A percentile compares a stretch with the other conserved stretches of the same genome.
phyloP scores from a whole-genome alignment of 2,113 vertebrate genomes.

The Anthoscopus minutus region DNA sequence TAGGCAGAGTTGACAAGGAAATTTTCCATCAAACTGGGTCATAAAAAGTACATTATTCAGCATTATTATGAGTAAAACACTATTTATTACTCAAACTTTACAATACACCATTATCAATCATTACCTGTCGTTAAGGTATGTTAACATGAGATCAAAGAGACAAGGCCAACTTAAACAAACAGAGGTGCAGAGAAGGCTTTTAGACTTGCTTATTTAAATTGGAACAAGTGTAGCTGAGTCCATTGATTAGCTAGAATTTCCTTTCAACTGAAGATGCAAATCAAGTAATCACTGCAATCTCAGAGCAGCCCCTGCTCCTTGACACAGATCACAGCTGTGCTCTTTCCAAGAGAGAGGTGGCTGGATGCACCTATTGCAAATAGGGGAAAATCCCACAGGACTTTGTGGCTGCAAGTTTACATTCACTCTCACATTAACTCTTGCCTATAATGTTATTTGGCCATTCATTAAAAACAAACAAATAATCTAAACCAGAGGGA shows the following conservation, averaged over 20 bases:
- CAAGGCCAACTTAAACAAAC: constrained; percentile 78
- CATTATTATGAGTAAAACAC: constrained; percentile 81
- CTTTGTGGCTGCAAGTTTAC: constrained; percentile 12
- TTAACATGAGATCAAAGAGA: constrained; percentile 81
- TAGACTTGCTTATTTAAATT: constrained; percentile 62
- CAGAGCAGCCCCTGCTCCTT: not conserved
- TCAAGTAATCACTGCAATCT: not conserved
- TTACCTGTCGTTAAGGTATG: constrained; percentile 85
- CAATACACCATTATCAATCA: constrained; percentile 81
- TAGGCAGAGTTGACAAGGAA: constrained; percentile 78
- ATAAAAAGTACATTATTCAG: constrained; percentile 88
- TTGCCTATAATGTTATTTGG: not conserved
- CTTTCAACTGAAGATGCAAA: constrained; percentile 65
- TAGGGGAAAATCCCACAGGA: not conserved
- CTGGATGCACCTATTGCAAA: not conserved
- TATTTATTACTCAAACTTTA: constrained; percentile 83
- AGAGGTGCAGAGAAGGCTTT: constrained; percentile 63
- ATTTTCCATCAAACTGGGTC: constrained; percentile 79
- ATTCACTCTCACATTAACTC: constrained; percentile 14
- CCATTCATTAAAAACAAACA: constrained; percentile 41
- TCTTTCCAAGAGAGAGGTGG: not conserved
- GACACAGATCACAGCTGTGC: not conserved
- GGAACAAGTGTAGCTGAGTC: constrained; percentile 46
- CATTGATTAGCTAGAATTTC: constrained; percentile 60
- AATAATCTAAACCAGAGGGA: not conserved